Evolutionary conservation across 2,797 vertebrate species (phyloP).

Genomic region (Catharus ustulatus): DNA sequence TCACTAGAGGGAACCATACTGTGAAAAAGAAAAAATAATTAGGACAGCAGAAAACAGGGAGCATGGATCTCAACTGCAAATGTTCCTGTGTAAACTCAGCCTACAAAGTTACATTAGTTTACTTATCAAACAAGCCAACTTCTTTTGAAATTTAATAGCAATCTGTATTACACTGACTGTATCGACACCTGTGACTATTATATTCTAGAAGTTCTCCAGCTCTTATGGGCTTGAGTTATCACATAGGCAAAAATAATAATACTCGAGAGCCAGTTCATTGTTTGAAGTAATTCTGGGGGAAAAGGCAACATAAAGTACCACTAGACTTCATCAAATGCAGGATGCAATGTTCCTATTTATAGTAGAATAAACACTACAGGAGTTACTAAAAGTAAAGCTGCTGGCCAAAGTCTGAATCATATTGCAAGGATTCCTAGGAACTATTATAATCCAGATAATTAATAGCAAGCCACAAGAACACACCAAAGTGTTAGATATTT

Average conservation of each 20-base stretch:
- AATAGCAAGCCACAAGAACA: neutral
- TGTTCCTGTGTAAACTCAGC: slow-evolving; percentile 50
- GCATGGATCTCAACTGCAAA: slow-evolving; percentile 37
- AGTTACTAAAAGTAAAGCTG: neutral
- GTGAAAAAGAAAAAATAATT: slow-evolving; percentile 77
- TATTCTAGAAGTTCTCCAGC: neutral
- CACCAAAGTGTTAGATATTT: neutral
- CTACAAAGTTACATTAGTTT: slow-evolving; percentile 58
- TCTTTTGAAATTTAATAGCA: slow-evolving; percentile 36
- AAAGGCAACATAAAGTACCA: neutral
- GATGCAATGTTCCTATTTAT: neutral
- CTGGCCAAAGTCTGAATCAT: neutral
- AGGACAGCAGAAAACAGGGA: slow-evolving; percentile 64
- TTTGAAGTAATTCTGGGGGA: neutral
- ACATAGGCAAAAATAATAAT: neutral
- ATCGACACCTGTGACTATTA: slow-evolving; percentile 37
- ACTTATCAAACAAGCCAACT: slow-evolving; percentile 12
- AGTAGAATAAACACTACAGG: neutral
- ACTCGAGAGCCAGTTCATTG: neutral
- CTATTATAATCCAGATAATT: neutral
- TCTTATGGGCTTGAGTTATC: slow-evolving; percentile 2
- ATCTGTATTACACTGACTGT: slow-evolving; percentile 12
- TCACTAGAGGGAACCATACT: slow-evolving; percentile 78
- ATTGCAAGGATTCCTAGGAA: neutral
- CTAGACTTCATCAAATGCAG: neutral